Evolutionary conservation across 2,888 invertebrate species (phyloP).

Genomic region (Glaucopsyche alexis): DNA sequence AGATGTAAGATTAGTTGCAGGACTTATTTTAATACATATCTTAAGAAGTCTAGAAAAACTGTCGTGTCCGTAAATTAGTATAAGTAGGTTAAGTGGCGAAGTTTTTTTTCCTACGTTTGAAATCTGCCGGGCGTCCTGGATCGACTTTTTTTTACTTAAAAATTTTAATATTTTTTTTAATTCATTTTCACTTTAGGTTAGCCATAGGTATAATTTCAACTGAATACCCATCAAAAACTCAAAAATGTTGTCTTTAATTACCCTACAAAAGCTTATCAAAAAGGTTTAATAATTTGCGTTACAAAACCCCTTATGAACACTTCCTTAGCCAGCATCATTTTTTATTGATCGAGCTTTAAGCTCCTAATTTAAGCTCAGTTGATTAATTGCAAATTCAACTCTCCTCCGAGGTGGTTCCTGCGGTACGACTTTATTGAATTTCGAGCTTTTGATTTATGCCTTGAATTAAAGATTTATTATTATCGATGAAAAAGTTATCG

Average conservation of each 20-base stretch:
- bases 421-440: slow-evolving; percentile 79
- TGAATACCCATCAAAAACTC: background rate
- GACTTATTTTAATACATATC: too few relatives aligned
- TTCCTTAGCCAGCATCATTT: slow-evolving; percentile 51
- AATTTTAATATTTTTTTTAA: too few relatives aligned
- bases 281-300: background rate
- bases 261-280: background rate
- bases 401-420: slow-evolving; percentile 66
- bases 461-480: slow-evolving; percentile 69
- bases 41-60: too few relatives aligned
- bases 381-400: slow-evolving; percentile 79
- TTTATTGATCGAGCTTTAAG: slow-evolving; percentile 61
- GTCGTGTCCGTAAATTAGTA: too few relatives aligned
- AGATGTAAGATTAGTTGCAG: too few relatives aligned
- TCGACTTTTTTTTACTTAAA: too few relatives aligned
- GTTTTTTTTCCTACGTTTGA: too few relatives aligned
- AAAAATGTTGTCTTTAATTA: background rate
- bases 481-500: slow-evolving; percentile 38
- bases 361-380: slow-evolving; percentile 70
- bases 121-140: too few relatives aligned
- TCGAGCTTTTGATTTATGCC: slow-evolving; percentile 72
- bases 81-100: too few relatives aligned
- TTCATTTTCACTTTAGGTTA: too few relatives aligned
- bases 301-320: slow-evolving; percentile 36
- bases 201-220: too few relatives aligned